A percentile compares a stretch with the other conserved stretches of the same genome.
Evolutionary conservation across 2,888 invertebrate genomes (phyloP).

Genomic region (Clivina fossor): DNA sequence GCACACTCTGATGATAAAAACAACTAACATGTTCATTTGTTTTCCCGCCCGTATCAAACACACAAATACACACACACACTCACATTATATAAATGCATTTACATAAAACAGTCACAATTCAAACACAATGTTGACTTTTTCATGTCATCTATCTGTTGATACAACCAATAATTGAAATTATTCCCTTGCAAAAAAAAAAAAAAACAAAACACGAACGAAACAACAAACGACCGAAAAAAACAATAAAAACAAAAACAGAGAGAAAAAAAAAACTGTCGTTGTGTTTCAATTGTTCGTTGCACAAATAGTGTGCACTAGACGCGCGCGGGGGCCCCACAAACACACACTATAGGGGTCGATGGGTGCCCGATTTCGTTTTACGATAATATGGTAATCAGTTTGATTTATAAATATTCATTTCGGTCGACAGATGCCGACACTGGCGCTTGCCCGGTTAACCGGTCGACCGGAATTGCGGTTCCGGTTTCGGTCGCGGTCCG

Average conservation of each 20-base stretch:
- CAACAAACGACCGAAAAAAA: slow-evolving; percentile 18
- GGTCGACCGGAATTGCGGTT: slow-evolving; percentile 52
- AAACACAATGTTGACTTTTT: slow-evolving; percentile 34
- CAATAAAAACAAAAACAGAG: slow-evolving; percentile 4
- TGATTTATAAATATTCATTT: slow-evolving; percentile 48
- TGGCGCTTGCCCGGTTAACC: slow-evolving; percentile 38
- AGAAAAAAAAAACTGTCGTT: slow-evolving; percentile 20
- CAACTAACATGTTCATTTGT: slow-evolving; percentile 32
- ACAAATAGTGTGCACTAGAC: slow-evolving; percentile 41
- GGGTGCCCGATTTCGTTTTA: slow-evolving; percentile 28
- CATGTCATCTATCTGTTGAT: slow-evolving; percentile 33
- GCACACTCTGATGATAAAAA: slow-evolving; percentile 20
- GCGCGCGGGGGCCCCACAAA: slow-evolving; percentile 11
- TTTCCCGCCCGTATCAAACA: slow-evolving; percentile 19
- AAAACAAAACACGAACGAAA: slow-evolving; percentile 22
- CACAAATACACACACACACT: slow-evolving; percentile 1
- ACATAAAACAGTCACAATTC: slow-evolving; percentile 30
- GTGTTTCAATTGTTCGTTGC: slow-evolving; percentile 44
- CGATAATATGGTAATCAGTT: slow-evolving; percentile 46
- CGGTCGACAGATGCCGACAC: slow-evolving; percentile 46
- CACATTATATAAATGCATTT: slow-evolving; percentile 19
- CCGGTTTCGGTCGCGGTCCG: slow-evolving; percentile 44
- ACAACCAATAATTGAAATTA: slow-evolving; percentile 33
- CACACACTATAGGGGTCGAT: not conserved
- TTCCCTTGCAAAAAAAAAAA: slow-evolving; percentile 28